A percentile compares a stretch with the other conserved stretches of the same genome.
Evolutionary conservation across 1,140 invertebrate species (phyloP).

Genomic region (Drosophila pectinifera): DNA sequence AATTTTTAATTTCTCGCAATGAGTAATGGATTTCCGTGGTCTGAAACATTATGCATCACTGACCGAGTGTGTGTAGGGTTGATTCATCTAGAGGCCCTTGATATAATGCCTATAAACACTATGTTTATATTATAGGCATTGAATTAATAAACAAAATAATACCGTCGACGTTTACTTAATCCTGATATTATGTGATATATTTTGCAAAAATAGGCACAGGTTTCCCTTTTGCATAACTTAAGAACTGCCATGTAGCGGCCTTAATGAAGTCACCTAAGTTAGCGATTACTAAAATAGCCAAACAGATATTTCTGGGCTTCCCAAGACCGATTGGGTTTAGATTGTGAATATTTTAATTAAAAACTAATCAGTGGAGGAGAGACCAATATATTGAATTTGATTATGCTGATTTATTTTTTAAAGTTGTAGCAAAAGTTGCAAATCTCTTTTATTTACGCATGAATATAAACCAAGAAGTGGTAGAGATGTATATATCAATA

Average conservation of each 20-base stretch:
- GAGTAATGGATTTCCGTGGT: too few relatives aligned
- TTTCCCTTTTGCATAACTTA: not conserved
- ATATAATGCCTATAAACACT: too few relatives aligned
- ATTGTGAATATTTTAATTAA: not conserved
- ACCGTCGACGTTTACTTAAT: too few relatives aligned
- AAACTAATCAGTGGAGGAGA: not conserved
- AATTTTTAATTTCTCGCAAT: too few relatives aligned
- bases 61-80: too few relatives aligned
- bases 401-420: not conserved
- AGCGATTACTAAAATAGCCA: not conserved
- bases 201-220: not conserved
- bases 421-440: not conserved
- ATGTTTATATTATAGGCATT: too few relatives aligned
- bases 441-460: not conserved
- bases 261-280: not conserved
- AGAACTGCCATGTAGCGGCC: not conserved
- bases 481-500: too few relatives aligned
- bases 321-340: not conserved
- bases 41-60: too few relatives aligned
- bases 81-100: too few relatives aligned
- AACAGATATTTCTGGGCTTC: not conserved
- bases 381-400: not conserved
- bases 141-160: too few relatives aligned
- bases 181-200: not conserved
- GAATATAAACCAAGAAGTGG: not conserved